Percentiles rank a stretch among this genome's conserved stretches.
These are phyloP conservation scores for Choloepus didactylus DNA, from an alignment of 2,797 vertebrate genomes.

Conservation along the genomic window DNA sequence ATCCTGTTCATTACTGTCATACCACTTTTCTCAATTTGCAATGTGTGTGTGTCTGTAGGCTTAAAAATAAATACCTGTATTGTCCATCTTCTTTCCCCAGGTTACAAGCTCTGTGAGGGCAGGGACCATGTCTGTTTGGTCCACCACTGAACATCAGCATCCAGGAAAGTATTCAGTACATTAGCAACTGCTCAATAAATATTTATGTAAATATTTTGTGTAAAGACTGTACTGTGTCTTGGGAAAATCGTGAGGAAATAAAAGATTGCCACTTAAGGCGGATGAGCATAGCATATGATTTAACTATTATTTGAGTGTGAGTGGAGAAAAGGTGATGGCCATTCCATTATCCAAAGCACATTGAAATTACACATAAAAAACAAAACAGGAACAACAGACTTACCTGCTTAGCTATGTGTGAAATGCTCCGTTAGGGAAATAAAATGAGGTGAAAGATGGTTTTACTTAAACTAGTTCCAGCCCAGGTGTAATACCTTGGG, in stretches of 20 bases:
- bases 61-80: neutral
- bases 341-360: constrained; percentile 13
- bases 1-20: neutral
- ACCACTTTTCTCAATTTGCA: neutral
- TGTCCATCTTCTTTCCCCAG: neutral
- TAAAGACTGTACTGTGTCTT: neutral
- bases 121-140: neutral
- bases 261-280: neutral
- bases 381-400: neutral
- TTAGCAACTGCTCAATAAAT: neutral
- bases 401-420: neutral
- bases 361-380: constrained; percentile 23
- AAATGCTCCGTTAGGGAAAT: neutral
- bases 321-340: neutral
- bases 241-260: neutral
- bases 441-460: neutral
- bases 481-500: neutral
- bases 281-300: neutral
- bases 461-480: constrained; percentile 9
- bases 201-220: neutral
- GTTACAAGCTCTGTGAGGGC: neutral
- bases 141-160: neutral
- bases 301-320: neutral
- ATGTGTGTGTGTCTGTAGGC: neutral
- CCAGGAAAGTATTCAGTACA: neutral